Evolutionary conservation across 2,888 invertebrate species (phyloP), one percentile per base, ranked within the genome.

Genomic region (Lochmaea crataegi): DNA sequence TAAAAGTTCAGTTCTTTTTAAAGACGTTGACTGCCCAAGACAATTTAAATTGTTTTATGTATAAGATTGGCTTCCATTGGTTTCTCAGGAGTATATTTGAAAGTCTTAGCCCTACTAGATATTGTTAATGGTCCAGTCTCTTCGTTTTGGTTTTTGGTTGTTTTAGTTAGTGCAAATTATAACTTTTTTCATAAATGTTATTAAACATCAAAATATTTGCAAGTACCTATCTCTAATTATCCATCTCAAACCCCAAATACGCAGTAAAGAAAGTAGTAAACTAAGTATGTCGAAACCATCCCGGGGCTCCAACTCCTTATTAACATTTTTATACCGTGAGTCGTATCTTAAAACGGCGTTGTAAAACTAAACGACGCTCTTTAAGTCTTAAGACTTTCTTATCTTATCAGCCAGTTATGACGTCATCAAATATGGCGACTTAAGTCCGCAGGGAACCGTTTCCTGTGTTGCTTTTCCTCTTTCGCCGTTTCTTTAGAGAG

Each of bases 401-500:
- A 85, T 86, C 85, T 86, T 86, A 86, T 86, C 86, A 83, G 80
- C 82, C 84, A 83, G 86, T 85, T 86, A 85, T 83, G 84, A 81
- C 82, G 84, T 83, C 83, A 83, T 84, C 83, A 85, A 86, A 85
- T 83, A 85, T 85, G 85, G 84, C 83, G 80, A 82, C 81, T 78
- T 68, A 61, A 71, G 76, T 74, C 81, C 81, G 79, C 79, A 73
- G 77, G 80, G 81, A 80, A 77, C 71, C 60, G 63, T 75, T 75
- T 75, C 73, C 68, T 66, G 71, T 57, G 48, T 48, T 63, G 73
- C 68, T 73, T 65, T 69, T 73, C 73, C 69, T 73, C 73, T 42
- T 63, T 63, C 61, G 32, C 42, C 18, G 42, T 69, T 73, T 65
- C 73, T 73, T 73, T 64, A 53, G 7, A 56, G 64, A 65, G 64